Evolutionary conservation across 30 jellyfish, hydroid and myxozoan species (phyloP), one percentile per base, ranked within the genome.

Genomic region (Pelagia noctiluca): DNA sequence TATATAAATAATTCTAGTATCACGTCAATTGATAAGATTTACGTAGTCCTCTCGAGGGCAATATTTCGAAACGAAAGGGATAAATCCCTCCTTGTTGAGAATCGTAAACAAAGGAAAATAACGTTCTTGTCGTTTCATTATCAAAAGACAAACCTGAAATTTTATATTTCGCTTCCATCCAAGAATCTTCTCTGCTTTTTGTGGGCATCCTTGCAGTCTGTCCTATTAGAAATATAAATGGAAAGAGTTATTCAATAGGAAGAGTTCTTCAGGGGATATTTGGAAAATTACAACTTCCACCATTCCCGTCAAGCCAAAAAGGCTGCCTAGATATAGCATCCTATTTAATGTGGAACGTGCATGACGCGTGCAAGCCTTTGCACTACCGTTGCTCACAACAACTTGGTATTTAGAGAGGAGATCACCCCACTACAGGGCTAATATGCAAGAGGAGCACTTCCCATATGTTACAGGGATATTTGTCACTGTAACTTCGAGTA

Each of bases 171-270:
- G 81, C 37, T 66, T 87, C 98, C 98, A 92, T 8, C 92, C 92
- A 2, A 92, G 90, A 13, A 67, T 46, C 57, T 67, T 77, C 70
- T 92, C 96, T 8, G 98, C 98, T 50, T 92, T 92, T 19, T 60
- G 38, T 0, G 98, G 97, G 63, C 75, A 72, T 23, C 98, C 98
- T 50, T 92, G 98, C 28, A 92, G 73, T 16, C 75, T 71, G 74
- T 92, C 98, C 98, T 91, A 4, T 23, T 1, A 50, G 25, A 31
- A 89, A 49, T 24, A 60, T 71, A 22, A 28, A 26, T 38, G 35
- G 26, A 52, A 7, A 21, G 10, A 31, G 7, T 19, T 28, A 7
- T 31, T 34, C 10, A 31, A 4, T 22, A 3, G 57, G 8, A 3
- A 11, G 10, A 3, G 47, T 53, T 31, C 21, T 73, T 7, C 85